phyloP scores from a whole-genome alignment of 1,140 invertebrate genomes.

The Caenorhabditis tropicalis region DNA sequence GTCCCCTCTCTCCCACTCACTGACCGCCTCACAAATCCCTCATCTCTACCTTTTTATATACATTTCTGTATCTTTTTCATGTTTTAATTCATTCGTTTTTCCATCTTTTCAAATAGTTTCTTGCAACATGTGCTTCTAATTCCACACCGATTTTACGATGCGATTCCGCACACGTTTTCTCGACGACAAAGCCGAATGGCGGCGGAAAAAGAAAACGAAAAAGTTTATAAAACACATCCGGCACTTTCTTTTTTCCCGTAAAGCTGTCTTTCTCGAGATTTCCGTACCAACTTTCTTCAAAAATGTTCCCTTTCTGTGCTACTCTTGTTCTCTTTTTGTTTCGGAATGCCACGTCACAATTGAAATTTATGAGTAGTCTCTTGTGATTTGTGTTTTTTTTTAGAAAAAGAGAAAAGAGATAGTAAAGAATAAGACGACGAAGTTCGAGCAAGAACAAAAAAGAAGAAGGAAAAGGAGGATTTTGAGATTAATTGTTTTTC shows the following conservation, averaged over 20 bases:
- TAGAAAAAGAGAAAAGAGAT: background rate
- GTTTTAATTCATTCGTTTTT: background rate
- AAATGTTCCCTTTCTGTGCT: background rate
- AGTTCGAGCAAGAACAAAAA: background rate
- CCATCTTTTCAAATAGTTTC: background rate
- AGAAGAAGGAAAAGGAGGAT: background rate
- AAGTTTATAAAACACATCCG: slow-evolving; percentile 42
- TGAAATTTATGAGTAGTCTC: slow-evolving; percentile 32
- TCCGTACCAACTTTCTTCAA: background rate
- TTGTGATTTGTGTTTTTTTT: background rate
- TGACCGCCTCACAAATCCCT: background rate
- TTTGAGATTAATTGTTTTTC: background rate
- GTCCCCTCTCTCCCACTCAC: background rate
- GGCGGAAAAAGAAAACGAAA: slow-evolving; percentile 12
- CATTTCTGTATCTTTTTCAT: background rate
- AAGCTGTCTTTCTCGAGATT: background rate
- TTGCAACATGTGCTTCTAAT: slow-evolving; percentile 43
- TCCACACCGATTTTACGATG: slow-evolving; percentile 40
- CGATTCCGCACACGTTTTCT: background rate
- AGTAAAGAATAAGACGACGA: background rate
- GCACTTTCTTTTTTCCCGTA: background rate
- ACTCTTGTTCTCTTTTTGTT: background rate
- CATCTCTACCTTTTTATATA: background rate
- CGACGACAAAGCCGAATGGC: slow-evolving; percentile 32
- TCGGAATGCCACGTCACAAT: background rate